phyloP scores from a whole-genome alignment of 2,113 vertebrate genomes.

The Nothoprocta perdicaria region DNA sequence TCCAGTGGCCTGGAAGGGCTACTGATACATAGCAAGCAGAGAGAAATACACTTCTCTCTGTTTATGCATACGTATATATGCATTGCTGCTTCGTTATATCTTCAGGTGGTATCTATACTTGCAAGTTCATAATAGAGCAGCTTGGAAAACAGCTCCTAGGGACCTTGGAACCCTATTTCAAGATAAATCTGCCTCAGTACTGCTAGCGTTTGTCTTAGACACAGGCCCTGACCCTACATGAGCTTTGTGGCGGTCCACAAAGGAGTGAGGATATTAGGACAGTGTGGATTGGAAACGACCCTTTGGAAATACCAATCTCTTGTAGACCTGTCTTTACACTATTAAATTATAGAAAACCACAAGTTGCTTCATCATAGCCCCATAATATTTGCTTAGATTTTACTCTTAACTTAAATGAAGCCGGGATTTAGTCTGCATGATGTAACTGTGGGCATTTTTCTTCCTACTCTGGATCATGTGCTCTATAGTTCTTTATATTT shows the following conservation, averaged over 20 bases:
- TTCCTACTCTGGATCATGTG: background rate
- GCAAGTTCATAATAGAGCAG: slow-evolving; percentile 82
- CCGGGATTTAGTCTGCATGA: background rate
- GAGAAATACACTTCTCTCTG: background rate
- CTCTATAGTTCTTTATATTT: background rate
- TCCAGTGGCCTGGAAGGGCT: background rate
- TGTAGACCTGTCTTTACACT: background rate
- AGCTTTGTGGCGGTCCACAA: slow-evolving; percentile 86
- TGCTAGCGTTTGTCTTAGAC: slow-evolving; percentile 85
- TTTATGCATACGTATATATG: background rate
- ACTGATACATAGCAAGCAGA: background rate
- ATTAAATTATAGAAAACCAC: background rate
- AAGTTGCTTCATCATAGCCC: too few species aligned
- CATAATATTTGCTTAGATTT: background rate
- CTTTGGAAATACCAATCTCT: background rate
- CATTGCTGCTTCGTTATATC: background rate
- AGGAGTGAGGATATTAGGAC: slow-evolving; percentile 80
- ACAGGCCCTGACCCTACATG: slow-evolving; percentile 87
- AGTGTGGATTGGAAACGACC: slow-evolving; percentile 46
- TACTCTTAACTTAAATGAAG: background rate
- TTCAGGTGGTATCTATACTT: slow-evolving; percentile 81
- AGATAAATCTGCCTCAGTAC: slow-evolving; percentile 80
- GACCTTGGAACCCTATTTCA: slow-evolving; percentile 83
- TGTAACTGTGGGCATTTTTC: background rate
- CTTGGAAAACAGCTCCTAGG: slow-evolving; percentile 84